Conservation (phyloP, 1,140 invertebrate genomes). For the Lucilia cuprina region DNA sequence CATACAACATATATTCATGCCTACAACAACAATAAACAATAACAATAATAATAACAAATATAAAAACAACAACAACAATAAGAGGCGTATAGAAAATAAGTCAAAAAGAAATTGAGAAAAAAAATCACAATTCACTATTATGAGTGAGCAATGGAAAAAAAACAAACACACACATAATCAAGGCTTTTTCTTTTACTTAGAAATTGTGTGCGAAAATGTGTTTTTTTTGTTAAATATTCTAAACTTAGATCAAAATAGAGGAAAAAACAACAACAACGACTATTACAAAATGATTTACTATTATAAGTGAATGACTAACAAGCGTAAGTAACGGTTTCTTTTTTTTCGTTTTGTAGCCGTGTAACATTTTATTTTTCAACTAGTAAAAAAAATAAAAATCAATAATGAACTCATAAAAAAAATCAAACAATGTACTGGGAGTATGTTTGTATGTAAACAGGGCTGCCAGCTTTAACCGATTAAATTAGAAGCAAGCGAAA, state of each 20-base stretch:
- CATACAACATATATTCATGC: neutral
- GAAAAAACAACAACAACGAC: neutral
- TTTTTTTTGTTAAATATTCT: neutral
- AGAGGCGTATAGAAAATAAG: neutral
- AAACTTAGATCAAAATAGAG: neutral
- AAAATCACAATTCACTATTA: neutral
- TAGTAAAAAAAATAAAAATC: neutral
- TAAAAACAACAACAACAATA: neutral
- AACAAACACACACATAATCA: neutral
- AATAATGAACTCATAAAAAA: neutral
- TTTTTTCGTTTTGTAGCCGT: neutral
- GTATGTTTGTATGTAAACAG: neutral
- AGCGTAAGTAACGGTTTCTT: neutral
- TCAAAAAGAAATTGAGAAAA: neutral
- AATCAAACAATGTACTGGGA: neutral
- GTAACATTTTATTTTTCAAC: neutral
- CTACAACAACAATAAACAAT: neutral
- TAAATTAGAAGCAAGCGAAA: neutral
- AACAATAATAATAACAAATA: neutral
- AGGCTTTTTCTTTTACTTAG: constrained; percentile 1
- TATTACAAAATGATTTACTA: neutral
- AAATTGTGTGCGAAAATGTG: neutral
- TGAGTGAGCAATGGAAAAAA: neutral
- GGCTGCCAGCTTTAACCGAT: neutral
- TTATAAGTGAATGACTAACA: neutral